Base-by-base conservation (phyloP, 2,888 invertebrate species). In the Pomacea canaliculata region DNA sequence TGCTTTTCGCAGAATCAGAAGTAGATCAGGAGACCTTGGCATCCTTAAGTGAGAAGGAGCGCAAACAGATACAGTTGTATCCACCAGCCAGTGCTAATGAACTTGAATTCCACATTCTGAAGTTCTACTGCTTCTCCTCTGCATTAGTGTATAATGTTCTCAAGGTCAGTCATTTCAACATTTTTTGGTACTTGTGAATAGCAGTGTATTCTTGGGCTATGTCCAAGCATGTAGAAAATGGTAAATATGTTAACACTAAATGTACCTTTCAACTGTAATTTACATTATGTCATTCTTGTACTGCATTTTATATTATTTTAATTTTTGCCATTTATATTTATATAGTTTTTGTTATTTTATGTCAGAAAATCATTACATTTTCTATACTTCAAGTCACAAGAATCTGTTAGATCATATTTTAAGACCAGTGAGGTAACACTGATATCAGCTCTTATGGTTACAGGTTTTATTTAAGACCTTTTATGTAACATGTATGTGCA, bases 41-140 rank as follows among this genome's bases (percentile, higher is more conserved):
- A 23, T n/a, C 63, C 12, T 27, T 63, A 19, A 27, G 60, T 67
- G 46, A 56, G 60, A 19, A 46, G 19, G 66, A 56, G 66, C 18
- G 66, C 23, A 60, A 46, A 13, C 51, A 75, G 73, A 65, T 83
- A 76, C 77, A 71, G 23, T 82, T 80, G 69, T 85, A 78, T 72
- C 88, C 87, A 13, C 88, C 87, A 23, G 87, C 86, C 27, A 88
- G 87, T 76, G 71, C 81, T 84, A 27, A 83, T 62, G 84, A 85
- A 60, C 84, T 82, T 12, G 88, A 88, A 76, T 88, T 84, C 72
- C 86, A 88, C 78, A 87, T 89, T 60, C 83, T 89, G 72, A 89
- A 89, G 80, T 89, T 89, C 79, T 89, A 88, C 78, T 81, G 85
- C 0, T 87, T 88, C 75, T 83, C 85, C 9, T 82, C 87, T 0